phyloP scores from a whole-genome alignment of 2,888 invertebrate species.

The Apamea crenata region DNA sequence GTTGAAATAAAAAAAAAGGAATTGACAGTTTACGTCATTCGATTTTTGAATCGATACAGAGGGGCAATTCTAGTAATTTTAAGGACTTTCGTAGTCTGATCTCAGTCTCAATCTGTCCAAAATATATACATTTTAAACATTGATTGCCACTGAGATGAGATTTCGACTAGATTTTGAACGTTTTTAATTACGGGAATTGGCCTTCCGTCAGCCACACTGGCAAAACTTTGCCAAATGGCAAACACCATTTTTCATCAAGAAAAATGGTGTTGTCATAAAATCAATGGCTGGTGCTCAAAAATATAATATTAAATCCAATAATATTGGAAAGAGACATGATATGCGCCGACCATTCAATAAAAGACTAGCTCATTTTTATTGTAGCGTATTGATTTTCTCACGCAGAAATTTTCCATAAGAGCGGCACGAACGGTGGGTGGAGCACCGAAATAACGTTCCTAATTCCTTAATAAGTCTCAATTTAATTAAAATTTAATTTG shows the following conservation, averaged over 20 bases:
- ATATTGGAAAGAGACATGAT: constrained; percentile 21
- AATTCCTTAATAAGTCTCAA: constrained; percentile 2
- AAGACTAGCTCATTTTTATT: constrained; percentile 37
- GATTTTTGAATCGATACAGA: not conserved
- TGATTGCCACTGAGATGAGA: too few relatives aligned
- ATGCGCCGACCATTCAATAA: constrained; percentile 42
- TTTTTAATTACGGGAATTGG: too few relatives aligned
- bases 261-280: not conserved
- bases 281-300: not conserved
- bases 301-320: not conserved
- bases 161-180: too few relatives aligned
- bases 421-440: constrained; percentile 43
- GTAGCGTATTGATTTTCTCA: constrained; percentile 58
- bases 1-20: not conserved
- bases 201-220: too few relatives aligned
- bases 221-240: not conserved
- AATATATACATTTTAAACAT: too few relatives aligned
- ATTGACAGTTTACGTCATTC: constrained; percentile 4
- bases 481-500: constrained; percentile 31
- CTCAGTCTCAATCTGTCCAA: too few relatives aligned
- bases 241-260: too few relatives aligned
- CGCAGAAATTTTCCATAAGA: constrained; percentile 45
- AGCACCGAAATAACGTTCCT: constrained; percentile 26
- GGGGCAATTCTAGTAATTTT: too few relatives aligned
- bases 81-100: too few relatives aligned